A percentile compares a stretch with the other conserved stretches of the same genome.
phyloP scores from a whole-genome alignment of 2,888 invertebrate genomes.

The Tenodera sinensis region DNA sequence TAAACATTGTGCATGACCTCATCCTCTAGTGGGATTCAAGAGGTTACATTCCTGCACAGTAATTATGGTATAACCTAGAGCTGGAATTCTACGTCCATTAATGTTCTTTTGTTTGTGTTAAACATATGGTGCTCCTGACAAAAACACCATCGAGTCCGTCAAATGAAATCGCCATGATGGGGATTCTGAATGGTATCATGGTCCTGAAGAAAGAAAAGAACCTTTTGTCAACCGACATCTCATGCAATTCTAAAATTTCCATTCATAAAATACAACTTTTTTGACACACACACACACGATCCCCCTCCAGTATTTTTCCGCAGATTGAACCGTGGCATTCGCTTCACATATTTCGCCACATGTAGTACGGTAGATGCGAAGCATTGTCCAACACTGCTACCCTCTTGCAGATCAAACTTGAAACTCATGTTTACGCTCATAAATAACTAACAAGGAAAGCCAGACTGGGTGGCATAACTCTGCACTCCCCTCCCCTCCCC shows the following conservation, averaged over 20 bases:
- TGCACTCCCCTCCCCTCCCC: neutral
- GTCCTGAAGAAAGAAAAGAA: neutral
- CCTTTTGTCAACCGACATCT: neutral
- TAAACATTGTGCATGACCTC: no score
- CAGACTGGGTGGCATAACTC: neutral
- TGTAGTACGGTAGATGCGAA: neutral
- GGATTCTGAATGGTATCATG: neutral
- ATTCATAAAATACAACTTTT: constrained; percentile 7
- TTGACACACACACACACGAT: neutral
- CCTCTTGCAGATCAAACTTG: constrained; percentile 10
- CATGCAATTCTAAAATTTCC: neutral
- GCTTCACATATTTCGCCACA: neutral
- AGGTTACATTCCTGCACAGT: neutral
- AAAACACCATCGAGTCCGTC: neutral
- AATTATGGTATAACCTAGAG: neutral
- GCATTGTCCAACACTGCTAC: neutral
- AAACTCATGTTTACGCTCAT: constrained; percentile 12
- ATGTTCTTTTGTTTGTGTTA: neutral
- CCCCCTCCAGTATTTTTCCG: neutral
- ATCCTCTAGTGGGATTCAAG: no score
- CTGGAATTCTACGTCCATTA: neutral
- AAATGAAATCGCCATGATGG: neutral
- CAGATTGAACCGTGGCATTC: neutral
- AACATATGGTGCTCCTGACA: neutral
- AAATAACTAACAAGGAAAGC: constrained; percentile 18